Conservation (phyloP, 2,888 invertebrate genomes). For the Stramonita haemastoma region DNA sequence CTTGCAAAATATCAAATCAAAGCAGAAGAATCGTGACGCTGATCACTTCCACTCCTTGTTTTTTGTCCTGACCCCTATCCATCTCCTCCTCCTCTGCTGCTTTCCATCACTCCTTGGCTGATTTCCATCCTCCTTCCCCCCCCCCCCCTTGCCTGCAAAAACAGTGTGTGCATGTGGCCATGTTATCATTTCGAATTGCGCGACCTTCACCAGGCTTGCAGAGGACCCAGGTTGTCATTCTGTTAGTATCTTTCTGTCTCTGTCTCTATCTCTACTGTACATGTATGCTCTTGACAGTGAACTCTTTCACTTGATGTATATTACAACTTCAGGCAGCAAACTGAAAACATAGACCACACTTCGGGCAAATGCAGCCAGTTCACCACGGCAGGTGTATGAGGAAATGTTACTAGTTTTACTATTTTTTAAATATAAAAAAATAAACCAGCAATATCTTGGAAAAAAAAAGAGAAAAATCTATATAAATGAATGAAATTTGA, state of each 20-base stretch:
- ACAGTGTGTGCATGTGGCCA: background rate
- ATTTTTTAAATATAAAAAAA: background rate
- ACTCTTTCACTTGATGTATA: constrained; percentile 15
- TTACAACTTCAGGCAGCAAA: constrained; percentile 22
- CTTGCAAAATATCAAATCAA: too few species aligned
- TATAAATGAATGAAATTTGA: background rate
- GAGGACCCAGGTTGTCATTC: too few species aligned
- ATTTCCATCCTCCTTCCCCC: too few species aligned
- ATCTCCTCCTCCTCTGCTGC: too few species aligned
- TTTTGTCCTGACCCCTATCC: too few species aligned
- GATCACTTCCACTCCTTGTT: background rate
- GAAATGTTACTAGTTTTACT: background rate
- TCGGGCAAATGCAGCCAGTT: background rate
- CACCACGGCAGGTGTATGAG: background rate
- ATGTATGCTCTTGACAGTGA: background rate
- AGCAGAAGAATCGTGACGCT: too few species aligned
- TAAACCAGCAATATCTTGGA: background rate
- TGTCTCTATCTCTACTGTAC: background rate
- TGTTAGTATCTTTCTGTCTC: too few species aligned
- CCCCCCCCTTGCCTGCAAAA: too few species aligned
- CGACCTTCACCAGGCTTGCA: background rate
- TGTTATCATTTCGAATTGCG: background rate
- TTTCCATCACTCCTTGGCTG: too few species aligned
- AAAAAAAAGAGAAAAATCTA: background rate
- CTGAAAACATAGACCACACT: constrained; percentile 8